A percentile compares a stretch with the other conserved stretches of the same genome.
Conservation (phyloP, 1,140 invertebrate genomes). For the Dryas iulia region DNA sequence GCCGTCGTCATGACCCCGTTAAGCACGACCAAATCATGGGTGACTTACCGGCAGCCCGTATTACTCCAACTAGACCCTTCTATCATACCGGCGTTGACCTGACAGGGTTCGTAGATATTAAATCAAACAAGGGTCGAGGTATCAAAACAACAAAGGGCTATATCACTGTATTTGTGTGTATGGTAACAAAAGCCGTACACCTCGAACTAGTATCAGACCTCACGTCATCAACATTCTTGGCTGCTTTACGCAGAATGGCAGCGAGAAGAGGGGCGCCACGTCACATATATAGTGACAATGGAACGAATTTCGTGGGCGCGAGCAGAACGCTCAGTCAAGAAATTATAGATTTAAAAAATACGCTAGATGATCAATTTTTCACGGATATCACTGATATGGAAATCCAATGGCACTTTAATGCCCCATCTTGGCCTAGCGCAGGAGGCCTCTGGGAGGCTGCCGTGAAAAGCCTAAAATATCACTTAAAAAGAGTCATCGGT, state of each 20-base stretch:
- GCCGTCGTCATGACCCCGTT: too few relatives aligned
- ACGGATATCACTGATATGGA: constrained; percentile 6
- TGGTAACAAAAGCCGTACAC: constrained; percentile 34
- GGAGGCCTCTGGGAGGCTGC: constrained; percentile 12
- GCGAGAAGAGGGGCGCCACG: constrained; percentile 12
- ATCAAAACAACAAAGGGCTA: constrained; percentile 57
- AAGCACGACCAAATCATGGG: too few relatives aligned
- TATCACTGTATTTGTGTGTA: constrained; percentile 65
- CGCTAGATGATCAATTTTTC: neutral
- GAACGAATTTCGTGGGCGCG: constrained; percentile 8
- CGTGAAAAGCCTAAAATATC: constrained; percentile 11
- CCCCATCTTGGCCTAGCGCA: constrained; percentile 3
- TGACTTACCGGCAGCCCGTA: too few relatives aligned
- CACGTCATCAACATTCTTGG: constrained; percentile 18
- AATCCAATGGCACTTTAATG: constrained; percentile 13
- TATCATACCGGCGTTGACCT: too few relatives aligned
- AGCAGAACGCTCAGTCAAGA: neutral
- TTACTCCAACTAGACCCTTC: too few relatives aligned
- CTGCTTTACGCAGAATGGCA: constrained; percentile 12
- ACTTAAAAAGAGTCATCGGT: constrained; percentile 8
- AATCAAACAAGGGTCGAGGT: constrained; percentile 40
- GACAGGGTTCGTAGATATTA: too few relatives aligned
- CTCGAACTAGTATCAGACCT: constrained; percentile 29
- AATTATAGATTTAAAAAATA: neutral
- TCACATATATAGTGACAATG: constrained; percentile 20